Evolutionary conservation across 2,888 invertebrate genomes (phyloP).

Genomic region (Oxystoma pomonae): DNA sequence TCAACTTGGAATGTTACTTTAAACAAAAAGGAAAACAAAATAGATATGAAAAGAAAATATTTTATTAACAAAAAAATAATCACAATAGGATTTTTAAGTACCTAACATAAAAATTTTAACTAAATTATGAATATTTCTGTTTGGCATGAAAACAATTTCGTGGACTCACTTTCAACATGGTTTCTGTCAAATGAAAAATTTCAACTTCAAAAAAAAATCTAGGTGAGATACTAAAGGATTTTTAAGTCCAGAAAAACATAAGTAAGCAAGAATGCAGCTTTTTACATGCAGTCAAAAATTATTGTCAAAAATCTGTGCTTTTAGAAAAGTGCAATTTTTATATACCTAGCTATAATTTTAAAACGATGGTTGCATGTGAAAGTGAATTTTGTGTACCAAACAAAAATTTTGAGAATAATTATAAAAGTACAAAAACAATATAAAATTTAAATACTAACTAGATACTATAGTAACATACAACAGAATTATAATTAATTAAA

Average conservation of each 20-base stretch:
- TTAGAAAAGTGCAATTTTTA: background rate
- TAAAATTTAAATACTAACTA: background rate
- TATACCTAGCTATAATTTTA: no score
- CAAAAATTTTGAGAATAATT: background rate
- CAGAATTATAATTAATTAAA: background rate
- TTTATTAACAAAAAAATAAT: conserved; percentile 34
- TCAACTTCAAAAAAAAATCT: no score
- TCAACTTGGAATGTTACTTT: conserved; percentile 20
- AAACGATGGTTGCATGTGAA: background rate
- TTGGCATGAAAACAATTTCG: conserved; percentile 39
- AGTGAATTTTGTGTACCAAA: background rate
- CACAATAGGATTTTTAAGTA: conserved; percentile 30
- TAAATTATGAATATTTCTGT: conserved; percentile 28
- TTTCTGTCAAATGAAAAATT: conserved; percentile 39
- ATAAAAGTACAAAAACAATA: background rate
- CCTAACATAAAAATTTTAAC: conserved; percentile 20
- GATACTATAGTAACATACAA: no score
- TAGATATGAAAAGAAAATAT: conserved; percentile 34
- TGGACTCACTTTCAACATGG: conserved; percentile 39
- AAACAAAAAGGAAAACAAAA: conserved; percentile 28
- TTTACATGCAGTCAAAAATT: conserved; percentile 25
- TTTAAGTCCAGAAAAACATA: no score
- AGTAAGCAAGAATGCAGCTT: conserved; percentile 27
- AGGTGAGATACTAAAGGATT: no score
- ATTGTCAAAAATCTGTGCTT: background rate